Evolutionary conservation across 2,797 vertebrate species (phyloP).

Genomic region (Denticeps clupeoides): DNA sequence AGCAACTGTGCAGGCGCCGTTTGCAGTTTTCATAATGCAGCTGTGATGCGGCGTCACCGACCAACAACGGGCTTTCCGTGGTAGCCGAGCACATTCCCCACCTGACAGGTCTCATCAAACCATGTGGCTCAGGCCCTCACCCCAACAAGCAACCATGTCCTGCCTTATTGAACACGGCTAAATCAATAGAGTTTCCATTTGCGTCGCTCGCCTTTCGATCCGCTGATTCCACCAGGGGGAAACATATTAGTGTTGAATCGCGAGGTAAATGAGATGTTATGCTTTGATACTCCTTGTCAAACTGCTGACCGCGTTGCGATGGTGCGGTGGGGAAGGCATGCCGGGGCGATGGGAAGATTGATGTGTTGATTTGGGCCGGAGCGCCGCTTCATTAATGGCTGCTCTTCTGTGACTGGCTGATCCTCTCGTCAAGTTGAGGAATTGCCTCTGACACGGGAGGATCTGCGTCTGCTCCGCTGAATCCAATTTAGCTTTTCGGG

Average conservation of each 20-base stretch:
- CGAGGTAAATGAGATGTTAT: conserved; percentile 18
- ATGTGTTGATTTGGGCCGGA: conserved; percentile 27
- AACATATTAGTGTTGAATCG: conserved; percentile 8
- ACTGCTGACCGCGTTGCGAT: neutral
- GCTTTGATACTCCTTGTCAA: conserved; percentile 10
- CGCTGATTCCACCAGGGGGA: conserved; percentile 7
- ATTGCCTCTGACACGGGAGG: conserved; percentile 10
- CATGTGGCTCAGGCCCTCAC: conserved; percentile 1
- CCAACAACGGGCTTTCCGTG: neutral
- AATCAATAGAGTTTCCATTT: conserved; percentile 30
- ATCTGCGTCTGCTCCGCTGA: conserved; percentile 8
- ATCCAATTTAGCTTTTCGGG: conserved; percentile 10
- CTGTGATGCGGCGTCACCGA: neutral
- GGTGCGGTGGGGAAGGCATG: neutral
- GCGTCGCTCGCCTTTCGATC: conserved; percentile 13
- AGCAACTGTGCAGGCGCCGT: neutral
- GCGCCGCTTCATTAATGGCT: conserved; percentile 19
- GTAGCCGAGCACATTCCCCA: neutral
- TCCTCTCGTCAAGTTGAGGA: neutral
- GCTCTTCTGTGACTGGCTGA: neutral
- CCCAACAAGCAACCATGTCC: conserved; percentile 17
- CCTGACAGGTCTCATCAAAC: too few relatives aligned
- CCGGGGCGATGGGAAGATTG: conserved; percentile 15
- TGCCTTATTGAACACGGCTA: conserved; percentile 22
- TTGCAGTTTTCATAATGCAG: too few relatives aligned